phyloP scores from a whole-genome alignment of 2,113 vertebrate genomes.

The Opisthocomus hoazin region DNA sequence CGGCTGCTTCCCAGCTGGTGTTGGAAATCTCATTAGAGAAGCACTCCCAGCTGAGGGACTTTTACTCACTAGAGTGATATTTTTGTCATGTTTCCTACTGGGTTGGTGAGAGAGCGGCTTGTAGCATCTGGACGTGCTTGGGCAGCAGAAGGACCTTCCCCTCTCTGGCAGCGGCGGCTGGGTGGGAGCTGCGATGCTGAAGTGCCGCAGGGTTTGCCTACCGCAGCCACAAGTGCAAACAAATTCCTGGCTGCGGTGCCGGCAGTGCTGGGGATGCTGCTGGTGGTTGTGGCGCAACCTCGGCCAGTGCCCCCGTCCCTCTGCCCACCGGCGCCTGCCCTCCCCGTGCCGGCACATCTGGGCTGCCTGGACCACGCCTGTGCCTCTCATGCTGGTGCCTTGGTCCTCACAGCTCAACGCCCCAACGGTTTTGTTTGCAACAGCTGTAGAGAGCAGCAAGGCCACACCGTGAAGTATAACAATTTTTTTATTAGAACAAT shows the following conservation, averaged over 20 bases:
- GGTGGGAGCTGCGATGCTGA: background rate
- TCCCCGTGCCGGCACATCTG: rapidly evolving
- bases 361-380: rapidly evolving
- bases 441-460: background rate
- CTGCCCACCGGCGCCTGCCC: background rate
- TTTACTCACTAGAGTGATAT: background rate
- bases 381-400: background rate
- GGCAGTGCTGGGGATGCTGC: background rate
- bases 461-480: background rate
- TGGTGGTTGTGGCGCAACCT: background rate
- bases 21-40: background rate
- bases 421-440: background rate
- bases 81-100: background rate
- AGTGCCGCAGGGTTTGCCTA: background rate
- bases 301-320: background rate
- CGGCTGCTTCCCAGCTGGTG: background rate
- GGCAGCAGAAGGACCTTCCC: background rate
- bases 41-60: background rate
- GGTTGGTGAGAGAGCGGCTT: background rate
- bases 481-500: background rate
- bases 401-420: rapidly evolving
- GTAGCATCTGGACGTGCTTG: background rate
- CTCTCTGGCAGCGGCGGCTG: background rate
- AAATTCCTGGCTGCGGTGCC: background rate
- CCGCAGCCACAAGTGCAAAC: background rate